Evolutionary conservation across 2,113 vertebrate species (phyloP).

Genomic region (Telmatochromis sp.): DNA sequence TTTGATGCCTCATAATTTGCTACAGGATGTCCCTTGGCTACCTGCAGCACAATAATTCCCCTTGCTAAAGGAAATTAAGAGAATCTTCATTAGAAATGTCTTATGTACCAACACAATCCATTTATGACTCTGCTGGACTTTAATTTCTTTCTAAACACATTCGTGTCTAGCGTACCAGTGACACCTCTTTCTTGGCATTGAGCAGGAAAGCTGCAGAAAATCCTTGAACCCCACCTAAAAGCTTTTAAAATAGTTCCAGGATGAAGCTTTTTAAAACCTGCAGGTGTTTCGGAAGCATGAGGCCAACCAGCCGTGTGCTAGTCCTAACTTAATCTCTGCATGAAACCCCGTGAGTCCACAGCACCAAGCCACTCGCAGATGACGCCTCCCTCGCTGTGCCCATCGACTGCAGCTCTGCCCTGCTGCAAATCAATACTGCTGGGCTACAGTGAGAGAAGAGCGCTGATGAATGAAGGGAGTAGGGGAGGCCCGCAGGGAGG

Average conservation of each 20-base stretch:
- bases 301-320: background rate
- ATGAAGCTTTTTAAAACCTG: conserved; percentile 11
- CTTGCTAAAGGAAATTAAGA: background rate
- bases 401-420: background rate
- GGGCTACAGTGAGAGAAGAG: background rate
- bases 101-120: background rate
- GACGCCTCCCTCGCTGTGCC: background rate
- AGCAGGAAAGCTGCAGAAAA: background rate
- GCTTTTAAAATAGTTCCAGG: conserved; percentile 5
- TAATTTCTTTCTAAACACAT: background rate
- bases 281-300: conserved; percentile 2
- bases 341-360: background rate
- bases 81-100: background rate
- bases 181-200: background rate
- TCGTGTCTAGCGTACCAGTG: background rate
- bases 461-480: background rate
- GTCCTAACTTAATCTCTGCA: background rate
- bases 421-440: conserved; percentile 7
- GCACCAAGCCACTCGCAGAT: conserved; percentile 12
- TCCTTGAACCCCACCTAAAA: background rate
- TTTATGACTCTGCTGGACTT: background rate
- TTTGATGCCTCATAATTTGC: background rate
- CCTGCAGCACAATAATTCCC: background rate
- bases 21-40: background rate
- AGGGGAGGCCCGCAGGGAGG: background rate